These are phyloP conservation scores for Squalus acanthias DNA, from an alignment of 2,797 vertebrate genomes.

Conservation along the genomic window DNA sequence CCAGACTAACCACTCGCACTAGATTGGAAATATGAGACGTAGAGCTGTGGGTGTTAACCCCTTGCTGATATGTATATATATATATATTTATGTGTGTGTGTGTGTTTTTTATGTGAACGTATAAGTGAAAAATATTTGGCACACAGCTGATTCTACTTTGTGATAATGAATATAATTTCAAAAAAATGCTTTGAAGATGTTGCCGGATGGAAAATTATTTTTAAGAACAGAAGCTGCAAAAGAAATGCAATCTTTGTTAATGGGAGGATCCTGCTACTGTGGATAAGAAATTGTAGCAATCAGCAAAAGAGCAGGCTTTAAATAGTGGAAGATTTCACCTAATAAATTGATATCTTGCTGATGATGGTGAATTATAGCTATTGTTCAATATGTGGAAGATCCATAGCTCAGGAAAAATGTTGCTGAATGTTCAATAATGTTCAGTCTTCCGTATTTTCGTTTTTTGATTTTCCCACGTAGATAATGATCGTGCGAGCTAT, in stretches of 20 bases:
- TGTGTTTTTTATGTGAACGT: neutral
- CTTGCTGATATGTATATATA: neutral
- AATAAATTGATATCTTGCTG: neutral
- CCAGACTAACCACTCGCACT: slow-evolving; percentile 8
- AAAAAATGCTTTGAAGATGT: neutral
- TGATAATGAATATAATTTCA: slow-evolving; percentile 11
- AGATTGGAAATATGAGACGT: neutral
- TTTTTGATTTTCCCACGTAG: neutral
- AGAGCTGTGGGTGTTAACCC: neutral
- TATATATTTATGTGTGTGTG: neutral
- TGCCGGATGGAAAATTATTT: neutral
- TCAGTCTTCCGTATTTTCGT: neutral
- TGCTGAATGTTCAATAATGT: neutral
- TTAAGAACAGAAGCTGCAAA: neutral
- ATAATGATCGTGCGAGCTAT: neutral
- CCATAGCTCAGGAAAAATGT: neutral
- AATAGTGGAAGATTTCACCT: neutral
- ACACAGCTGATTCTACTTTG: neutral
- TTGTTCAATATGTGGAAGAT: neutral
- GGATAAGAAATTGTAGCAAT: slow-evolving; percentile 6
- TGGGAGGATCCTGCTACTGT: neutral
- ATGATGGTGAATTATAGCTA: neutral
- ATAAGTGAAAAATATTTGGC: neutral
- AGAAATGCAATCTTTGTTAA: neutral
- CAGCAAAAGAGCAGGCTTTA: slow-evolving; percentile 18